A percentile compares a stretch with the other conserved stretches of the same genome.
These are phyloP conservation scores for Temnothorax longispinosus DNA, from an alignment of 1,140 invertebrate genomes.

Conservation along the genomic window DNA sequence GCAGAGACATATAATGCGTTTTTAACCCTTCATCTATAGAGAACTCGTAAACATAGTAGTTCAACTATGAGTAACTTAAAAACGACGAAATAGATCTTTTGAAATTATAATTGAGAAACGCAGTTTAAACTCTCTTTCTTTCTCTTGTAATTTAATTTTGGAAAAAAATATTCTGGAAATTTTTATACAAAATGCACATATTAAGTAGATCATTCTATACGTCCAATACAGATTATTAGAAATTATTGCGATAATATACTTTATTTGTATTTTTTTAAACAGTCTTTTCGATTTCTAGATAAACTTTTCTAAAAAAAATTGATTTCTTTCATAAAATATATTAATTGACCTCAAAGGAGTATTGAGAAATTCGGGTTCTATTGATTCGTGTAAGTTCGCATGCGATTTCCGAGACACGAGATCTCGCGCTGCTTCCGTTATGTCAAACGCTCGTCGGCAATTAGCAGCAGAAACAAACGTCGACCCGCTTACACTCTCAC, in stretches of 20 bases:
- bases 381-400: neutral
- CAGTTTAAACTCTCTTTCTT: neutral
- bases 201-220: neutral
- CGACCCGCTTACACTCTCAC: slow-evolving; percentile 43
- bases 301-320: neutral
- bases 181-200: neutral
- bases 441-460: slow-evolving; percentile 69
- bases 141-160: neutral
- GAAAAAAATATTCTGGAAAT: neutral
- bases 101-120: neutral
- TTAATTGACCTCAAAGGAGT: neutral
- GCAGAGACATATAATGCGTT: neutral
- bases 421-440: slow-evolving; percentile 69
- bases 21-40: neutral
- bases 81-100: neutral
- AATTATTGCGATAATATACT: neutral
- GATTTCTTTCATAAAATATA: neutral
- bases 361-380: neutral
- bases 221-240: neutral
- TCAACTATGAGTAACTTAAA: neutral
- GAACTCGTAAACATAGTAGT: neutral
- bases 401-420: slow-evolving; percentile 68
- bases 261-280: neutral
- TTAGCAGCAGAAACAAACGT: slow-evolving; percentile 70
- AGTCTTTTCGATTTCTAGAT: neutral